These are phyloP conservation scores for Drosophila sechellia DNA, from an alignment of 1,140 invertebrate species.

Conservation along the genomic window DNA sequence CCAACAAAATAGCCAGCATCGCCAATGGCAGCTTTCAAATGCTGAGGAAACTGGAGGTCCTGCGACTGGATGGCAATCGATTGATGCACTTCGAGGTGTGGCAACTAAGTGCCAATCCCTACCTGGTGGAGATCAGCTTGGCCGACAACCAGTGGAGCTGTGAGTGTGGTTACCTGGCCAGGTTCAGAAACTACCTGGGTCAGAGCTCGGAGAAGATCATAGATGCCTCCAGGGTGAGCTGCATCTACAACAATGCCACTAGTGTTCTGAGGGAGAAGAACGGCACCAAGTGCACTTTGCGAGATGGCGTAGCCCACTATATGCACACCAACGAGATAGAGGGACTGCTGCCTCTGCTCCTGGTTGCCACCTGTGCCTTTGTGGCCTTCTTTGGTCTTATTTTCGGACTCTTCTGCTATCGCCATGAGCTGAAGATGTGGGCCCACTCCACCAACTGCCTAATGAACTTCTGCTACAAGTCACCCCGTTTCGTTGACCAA, in stretches of 20 bases:
- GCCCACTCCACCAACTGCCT: conserved; percentile 92
- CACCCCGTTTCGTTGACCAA: conserved; percentile 89
- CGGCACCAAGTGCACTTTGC: conserved; percentile 88
- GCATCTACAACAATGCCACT: conserved; percentile 89
- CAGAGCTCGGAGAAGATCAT: conserved; percentile 90
- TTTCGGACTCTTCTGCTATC: conserved; percentile 91
- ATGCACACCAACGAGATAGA: conserved; percentile 91
- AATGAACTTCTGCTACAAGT: conserved; percentile 92
- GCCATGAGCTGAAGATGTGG: conserved; percentile 93
- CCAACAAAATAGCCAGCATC: conserved; percentile 93
- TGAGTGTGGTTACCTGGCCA: conserved; percentile 92
- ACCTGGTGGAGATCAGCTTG: conserved; percentile 91
- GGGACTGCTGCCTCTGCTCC: conserved; percentile 91
- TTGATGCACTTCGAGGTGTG: conserved; percentile 91
- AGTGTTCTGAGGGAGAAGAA: conserved; percentile 88
- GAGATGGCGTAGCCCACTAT: conserved; percentile 88
- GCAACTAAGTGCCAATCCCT: conserved; percentile 90
- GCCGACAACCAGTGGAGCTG: conserved; percentile 96
- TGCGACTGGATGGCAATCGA: conserved; percentile 93
- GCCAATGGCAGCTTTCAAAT: conserved; percentile 93
- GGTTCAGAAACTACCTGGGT: conserved; percentile 91
- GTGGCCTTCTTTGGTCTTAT: conserved; percentile 89
- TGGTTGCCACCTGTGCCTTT: conserved; percentile 90
- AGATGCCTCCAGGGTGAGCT: conserved; percentile 89
- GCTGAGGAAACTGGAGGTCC: conserved; percentile 92